These are phyloP conservation scores for Aricia agestis DNA, from an alignment of 1,140 invertebrate genomes.

Conservation along the genomic window DNA sequence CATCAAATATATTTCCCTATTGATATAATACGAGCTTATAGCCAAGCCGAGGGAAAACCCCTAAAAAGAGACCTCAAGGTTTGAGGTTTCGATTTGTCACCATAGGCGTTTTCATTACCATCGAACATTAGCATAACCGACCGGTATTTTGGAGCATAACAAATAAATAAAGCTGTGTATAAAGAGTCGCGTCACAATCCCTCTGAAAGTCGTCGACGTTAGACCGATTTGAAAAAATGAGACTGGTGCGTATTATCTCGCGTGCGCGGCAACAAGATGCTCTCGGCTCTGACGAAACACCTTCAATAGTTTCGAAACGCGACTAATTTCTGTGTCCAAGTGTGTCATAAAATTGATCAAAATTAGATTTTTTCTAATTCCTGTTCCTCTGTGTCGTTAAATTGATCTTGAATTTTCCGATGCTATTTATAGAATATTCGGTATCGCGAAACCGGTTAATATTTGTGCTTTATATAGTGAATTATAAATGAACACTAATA, in stretches of 20 bases:
- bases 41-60: too few species aligned
- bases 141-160: constrained; percentile 34
- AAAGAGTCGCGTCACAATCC: constrained; percentile 30
- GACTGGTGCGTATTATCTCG: constrained; percentile 43
- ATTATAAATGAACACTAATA: too few species aligned
- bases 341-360: constrained; percentile 9
- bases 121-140: constrained; percentile 24
- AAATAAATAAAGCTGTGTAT: constrained; percentile 29
- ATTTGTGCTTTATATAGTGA: too few species aligned
- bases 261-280: constrained; percentile 9
- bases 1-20: too few species aligned
- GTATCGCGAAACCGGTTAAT: too few species aligned
- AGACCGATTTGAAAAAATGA: constrained; percentile 41
- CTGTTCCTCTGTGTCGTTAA: constrained; percentile 11
- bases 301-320: not conserved
- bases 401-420: not conserved
- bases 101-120: not conserved
- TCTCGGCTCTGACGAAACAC: not conserved
- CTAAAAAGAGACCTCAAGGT: not conserved
- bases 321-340: not conserved
- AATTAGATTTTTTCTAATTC: too few species aligned
- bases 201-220: constrained; percentile 27
- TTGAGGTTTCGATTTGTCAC: constrained; percentile 2
- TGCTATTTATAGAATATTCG: too few species aligned
- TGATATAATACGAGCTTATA: too few species aligned